Evolutionary conservation across 2,888 invertebrate species (phyloP).

Genomic region (Leptopterna dolabrata): DNA sequence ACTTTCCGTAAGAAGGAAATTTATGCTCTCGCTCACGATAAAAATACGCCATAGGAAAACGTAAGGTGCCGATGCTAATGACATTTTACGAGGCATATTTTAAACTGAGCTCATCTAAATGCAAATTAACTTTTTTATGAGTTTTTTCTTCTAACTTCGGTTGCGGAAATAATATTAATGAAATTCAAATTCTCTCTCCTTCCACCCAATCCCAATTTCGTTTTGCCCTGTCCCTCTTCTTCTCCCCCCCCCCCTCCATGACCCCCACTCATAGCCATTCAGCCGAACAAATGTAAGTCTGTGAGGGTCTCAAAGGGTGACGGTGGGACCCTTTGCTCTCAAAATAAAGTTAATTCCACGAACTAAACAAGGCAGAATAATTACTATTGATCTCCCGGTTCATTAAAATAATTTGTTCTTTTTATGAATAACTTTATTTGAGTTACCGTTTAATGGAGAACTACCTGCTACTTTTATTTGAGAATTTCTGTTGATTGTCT

Average conservation of each 20-base stretch:
- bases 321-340: neutral
- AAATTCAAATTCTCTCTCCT: constrained; percentile 35
- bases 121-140: constrained; percentile 52
- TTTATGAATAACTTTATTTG: neutral
- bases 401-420: neutral
- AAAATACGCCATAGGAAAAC: neutral
- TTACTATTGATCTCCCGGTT: neutral
- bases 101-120: constrained; percentile 45
- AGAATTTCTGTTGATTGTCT: too few species aligned
- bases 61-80: constrained; percentile 39
- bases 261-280: neutral
- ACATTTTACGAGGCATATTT: constrained; percentile 45
- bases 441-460: too few species aligned
- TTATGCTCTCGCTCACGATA: too few species aligned
- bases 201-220: neutral
- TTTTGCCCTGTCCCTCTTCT: too few species aligned
- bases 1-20: too few species aligned
- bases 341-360: neutral
- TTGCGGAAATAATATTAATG: constrained; percentile 46
- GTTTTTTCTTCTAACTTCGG: constrained; percentile 44
- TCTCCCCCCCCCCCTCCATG: neutral
- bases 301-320: neutral
- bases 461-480: too few species aligned
- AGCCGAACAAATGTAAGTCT: neutral
- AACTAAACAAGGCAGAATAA: neutral